Base-by-base conservation (phyloP, 1,140 invertebrate genomes). In the Penaeus vannamei region DNA sequence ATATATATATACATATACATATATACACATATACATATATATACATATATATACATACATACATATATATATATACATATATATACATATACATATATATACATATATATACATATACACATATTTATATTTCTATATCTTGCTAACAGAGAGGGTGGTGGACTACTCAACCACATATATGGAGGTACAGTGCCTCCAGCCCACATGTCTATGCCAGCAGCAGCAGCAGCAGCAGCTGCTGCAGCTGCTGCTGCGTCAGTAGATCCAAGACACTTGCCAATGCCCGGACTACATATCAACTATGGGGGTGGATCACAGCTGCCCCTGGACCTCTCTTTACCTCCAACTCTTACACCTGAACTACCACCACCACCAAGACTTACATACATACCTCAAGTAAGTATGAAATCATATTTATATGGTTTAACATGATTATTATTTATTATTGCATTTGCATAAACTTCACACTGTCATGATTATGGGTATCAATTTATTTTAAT, bases 321-420 rank as follows among this genome's bases (percentile, higher is more conserved):
- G 26, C 90, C 85, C 26, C 83, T 91, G 10, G 89, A 91, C 81
- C 80, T 91, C 32, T 90, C 87, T 36, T 64, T 89, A 53, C 87
- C 91, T 32, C 82, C 86, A 29, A 72, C 87, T n/a, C 82, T 89
- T 23, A 91, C 90, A 36, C 87, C 90, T 42, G 90, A 91, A 84
- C 86, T 91, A 53, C 91, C 91, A 61, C 89, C 90, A 69, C 90
- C 91, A 23, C 87, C 91, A 46, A 90, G 87, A 90, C 90, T 86
- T 32, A 83, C 91, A 60, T 85, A 89, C 80, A 85, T 90, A 85
- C 88, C 88, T 81, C 88, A 90, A 79, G 88, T 89, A 46, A 72
- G 36, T 20, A 61, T 46, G 53, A 53, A 14, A 53, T 53, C 1
- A 53, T 53, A 53, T 53, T 53, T 17, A 53, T 53, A 53, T 14